Evolutionary conservation across 2,113 vertebrate genomes (phyloP).

Genomic region (Diphyllodes magnificus): DNA sequence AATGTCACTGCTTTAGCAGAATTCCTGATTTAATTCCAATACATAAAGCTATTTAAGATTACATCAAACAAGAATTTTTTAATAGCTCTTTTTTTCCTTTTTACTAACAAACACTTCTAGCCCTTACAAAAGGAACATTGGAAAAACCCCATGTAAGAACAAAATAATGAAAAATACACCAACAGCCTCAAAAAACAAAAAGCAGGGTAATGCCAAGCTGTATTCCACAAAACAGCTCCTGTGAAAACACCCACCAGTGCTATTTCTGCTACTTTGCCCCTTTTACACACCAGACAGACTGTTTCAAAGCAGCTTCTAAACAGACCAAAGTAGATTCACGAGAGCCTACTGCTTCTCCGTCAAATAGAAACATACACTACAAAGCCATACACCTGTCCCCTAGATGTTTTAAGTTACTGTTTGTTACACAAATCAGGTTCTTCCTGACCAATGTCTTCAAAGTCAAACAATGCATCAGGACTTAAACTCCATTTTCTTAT

Average conservation of each 20-base stretch:
- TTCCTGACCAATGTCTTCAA: not conserved
- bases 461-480: not conserved
- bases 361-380: not conserved
- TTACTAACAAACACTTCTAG: not conserved
- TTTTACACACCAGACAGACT: not conserved
- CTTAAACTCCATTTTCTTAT: not conserved
- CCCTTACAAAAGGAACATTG: not conserved
- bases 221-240: not conserved
- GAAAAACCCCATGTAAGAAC: not conserved
- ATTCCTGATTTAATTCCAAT: conserved; percentile 13
- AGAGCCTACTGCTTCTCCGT: not conserved
- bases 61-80: not conserved
- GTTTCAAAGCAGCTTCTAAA: not conserved
- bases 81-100: not conserved
- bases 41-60: not conserved
- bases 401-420: not conserved
- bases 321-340: not conserved
- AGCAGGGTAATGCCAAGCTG: not conserved
- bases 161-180: not conserved
- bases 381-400: not conserved
- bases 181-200: not conserved
- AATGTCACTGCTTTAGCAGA: not conserved
- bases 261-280: not conserved
- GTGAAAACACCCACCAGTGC: not conserved
- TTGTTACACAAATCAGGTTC: not conserved